Conservation (phyloP, 2,797 vertebrate genomes). For the Vireo griseus region DNA sequence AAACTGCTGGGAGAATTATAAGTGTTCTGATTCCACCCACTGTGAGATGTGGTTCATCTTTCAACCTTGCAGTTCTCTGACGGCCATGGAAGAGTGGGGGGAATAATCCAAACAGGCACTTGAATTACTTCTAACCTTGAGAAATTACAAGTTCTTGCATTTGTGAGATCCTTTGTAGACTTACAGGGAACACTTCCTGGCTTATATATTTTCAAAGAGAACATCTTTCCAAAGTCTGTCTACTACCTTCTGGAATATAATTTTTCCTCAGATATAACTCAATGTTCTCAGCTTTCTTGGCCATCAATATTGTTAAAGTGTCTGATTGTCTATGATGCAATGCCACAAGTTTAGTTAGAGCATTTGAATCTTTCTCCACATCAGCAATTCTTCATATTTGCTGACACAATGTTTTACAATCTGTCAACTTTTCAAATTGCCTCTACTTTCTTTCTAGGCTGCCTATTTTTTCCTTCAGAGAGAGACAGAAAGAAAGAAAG, state of each 20-base stretch:
- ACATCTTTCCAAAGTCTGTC: not conserved
- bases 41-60: not conserved
- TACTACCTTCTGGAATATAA: not conserved
- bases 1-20: not conserved
- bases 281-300: not conserved
- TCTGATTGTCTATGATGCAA: not conserved
- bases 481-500: not conserved
- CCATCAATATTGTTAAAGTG: not conserved
- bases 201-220: not conserved
- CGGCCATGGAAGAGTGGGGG: accelerated
- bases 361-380: not conserved
- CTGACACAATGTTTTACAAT: not conserved
- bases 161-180: not conserved
- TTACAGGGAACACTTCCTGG: not conserved
- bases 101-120: not conserved
- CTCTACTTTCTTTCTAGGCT: not conserved
- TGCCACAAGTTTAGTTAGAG: not conserved
- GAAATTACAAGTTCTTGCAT: not conserved
- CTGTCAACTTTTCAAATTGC: not conserved
- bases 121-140: not conserved
- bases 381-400: not conserved
- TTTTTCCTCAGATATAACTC: not conserved
- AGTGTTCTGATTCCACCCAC: not conserved
- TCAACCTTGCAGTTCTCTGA: not conserved
- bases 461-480: not conserved